phyloP scores from a whole-genome alignment of 2,113 vertebrate species.

The Loxodonta africana region DNA sequence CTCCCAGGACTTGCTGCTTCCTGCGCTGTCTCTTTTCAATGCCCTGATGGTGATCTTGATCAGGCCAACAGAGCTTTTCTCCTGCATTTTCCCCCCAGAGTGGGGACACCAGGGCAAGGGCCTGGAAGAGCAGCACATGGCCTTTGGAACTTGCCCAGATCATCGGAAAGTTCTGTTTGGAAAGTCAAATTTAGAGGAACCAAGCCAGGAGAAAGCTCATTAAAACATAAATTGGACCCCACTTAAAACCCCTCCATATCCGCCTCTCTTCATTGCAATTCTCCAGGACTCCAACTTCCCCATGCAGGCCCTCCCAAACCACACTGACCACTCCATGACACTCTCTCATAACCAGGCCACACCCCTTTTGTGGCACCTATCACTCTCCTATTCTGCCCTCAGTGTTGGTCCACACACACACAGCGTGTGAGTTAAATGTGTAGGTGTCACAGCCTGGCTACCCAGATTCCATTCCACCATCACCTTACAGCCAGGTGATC shows the following conservation, averaged over 20 bases:
- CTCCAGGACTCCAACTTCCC: not conserved
- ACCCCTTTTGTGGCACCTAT: rapidly evolving
- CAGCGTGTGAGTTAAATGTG: rapidly evolving
- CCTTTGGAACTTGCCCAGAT: not conserved
- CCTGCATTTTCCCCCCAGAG: not conserved
- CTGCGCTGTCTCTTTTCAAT: not conserved
- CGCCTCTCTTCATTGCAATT: not conserved
- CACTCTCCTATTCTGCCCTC: rapidly evolving
- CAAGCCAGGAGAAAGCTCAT: not conserved
- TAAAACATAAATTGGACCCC: not conserved
- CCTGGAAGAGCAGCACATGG: not conserved
- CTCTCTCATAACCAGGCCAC: not conserved
- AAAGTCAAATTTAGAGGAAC: not conserved
- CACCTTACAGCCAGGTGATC: not conserved
- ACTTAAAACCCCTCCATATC: rapidly evolving
- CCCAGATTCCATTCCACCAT: not conserved
- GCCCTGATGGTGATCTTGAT: not conserved
- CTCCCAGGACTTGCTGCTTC: not conserved
- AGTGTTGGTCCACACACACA: rapidly evolving
- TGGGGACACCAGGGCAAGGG: rapidly evolving
- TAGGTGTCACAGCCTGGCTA: not conserved
- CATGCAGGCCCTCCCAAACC: not conserved
- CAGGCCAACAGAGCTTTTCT: not conserved
- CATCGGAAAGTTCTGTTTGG: rapidly evolving
- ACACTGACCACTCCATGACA: rapidly evolving